Conservation (phyloP, 2,113 vertebrate genomes). For the Mungos mungo region DNA sequence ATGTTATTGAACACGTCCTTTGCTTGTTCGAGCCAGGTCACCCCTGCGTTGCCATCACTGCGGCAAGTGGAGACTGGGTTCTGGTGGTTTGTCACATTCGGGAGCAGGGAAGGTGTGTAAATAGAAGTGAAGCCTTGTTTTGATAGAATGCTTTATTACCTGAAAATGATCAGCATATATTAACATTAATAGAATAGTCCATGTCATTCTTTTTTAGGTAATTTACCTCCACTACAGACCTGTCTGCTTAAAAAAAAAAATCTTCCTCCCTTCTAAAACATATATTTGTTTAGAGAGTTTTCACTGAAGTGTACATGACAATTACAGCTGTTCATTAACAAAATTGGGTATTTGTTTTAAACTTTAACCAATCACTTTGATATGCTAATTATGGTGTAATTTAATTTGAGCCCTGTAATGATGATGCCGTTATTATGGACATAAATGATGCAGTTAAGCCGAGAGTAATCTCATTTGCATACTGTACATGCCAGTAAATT, state of each 20-base stretch:
- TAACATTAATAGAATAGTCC: conserved; percentile 86
- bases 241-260: conserved; percentile 81
- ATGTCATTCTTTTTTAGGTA: conserved; percentile 85
- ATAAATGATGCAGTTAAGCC: conserved; percentile 99
- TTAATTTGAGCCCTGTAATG: conserved; percentile 99
- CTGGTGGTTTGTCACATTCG: conserved; percentile 63
- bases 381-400: conserved; percentile 99
- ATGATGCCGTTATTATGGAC: conserved; percentile 99
- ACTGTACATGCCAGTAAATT: conserved; percentile 99
- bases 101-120: conserved; percentile 66
- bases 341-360: conserved; percentile 99
- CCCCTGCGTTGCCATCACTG: conserved; percentile 11
- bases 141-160: conserved; percentile 86
- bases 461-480: conserved; percentile 99
- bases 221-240: conserved; percentile 83
- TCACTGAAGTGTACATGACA: conserved; percentile 94
- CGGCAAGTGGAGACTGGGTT: conserved; percentile 50
- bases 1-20: conserved; percentile 70
- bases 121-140: conserved; percentile 81
- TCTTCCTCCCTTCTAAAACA: conserved; percentile 91
- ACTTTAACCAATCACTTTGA: conserved; percentile 99
- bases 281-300: conserved; percentile 99
- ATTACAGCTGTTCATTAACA: conserved; percentile 99
- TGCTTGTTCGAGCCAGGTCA: conserved; percentile 63
- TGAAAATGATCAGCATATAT: conserved; percentile 85